Percentiles rank a stretch among this genome's conserved stretches.
phyloP scores from a whole-genome alignment of 2,113 vertebrate species.

The Butastur rufipennis region DNA sequence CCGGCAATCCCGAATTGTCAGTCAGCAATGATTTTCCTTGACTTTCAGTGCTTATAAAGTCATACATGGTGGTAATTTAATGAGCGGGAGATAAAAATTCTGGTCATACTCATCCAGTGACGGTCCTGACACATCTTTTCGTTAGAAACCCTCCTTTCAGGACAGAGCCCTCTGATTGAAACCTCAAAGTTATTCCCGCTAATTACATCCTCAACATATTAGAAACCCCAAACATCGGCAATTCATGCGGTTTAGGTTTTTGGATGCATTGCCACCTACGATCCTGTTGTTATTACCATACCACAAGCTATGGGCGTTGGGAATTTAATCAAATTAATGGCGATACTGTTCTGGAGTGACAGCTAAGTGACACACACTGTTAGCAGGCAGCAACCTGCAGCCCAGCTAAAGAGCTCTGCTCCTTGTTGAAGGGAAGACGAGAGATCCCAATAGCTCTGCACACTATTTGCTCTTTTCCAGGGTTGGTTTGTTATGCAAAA shows the following conservation, averaged over 20 bases:
- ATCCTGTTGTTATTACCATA: not conserved
- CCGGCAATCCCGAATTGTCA: constrained; percentile 36
- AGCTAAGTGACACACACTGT: fast-evolving
- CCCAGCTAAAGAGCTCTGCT: not conserved
- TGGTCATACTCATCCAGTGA: constrained; percentile 51
- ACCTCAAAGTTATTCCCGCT: constrained; percentile 5
- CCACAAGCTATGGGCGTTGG: not conserved
- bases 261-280: not conserved
- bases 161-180: constrained; percentile 35
- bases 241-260: not conserved
- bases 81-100: constrained; percentile 72
- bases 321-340: not conserved
- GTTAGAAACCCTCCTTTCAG: constrained; percentile 47
- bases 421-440: not conserved
- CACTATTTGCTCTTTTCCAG: not conserved
- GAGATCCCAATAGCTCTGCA: not conserved
- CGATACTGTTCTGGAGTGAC: not conserved
- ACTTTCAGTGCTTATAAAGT: constrained; percentile 60
- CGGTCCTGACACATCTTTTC: constrained; percentile 55
- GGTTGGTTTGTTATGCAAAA: not conserved
- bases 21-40: constrained; percentile 35
- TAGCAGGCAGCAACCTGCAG: not conserved
- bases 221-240: not conserved
- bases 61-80: constrained; percentile 65
- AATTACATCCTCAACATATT: constrained; percentile 8